Evolutionary conservation across 2,797 vertebrate species (phyloP).

Genomic region (Hemibagrus guttatus): DNA sequence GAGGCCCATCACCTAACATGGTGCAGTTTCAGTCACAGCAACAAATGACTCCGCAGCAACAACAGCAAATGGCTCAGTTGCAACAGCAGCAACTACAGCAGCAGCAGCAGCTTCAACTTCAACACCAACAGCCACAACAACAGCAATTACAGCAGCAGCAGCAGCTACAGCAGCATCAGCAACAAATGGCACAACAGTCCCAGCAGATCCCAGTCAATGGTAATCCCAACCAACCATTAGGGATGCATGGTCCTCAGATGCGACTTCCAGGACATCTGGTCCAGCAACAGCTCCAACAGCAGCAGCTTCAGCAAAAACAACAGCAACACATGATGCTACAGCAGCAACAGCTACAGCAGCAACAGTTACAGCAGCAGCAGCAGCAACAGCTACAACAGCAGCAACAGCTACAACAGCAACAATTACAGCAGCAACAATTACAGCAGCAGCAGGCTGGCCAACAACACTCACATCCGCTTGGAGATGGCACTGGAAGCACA

Average conservation of each 20-base stretch:
- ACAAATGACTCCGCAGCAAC: constrained; percentile 72
- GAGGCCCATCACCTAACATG: constrained; percentile 91
- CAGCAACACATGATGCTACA: constrained; percentile 77
- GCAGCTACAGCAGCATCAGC: constrained; percentile 76
- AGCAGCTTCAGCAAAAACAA: constrained; percentile 77
- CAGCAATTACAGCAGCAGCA: constrained; percentile 71
- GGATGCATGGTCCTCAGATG: constrained; percentile 91
- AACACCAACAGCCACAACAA: constrained; percentile 75
- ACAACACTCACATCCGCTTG: constrained; percentile 81
- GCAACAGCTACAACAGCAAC: constrained; percentile 75
- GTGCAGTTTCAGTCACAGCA: constrained; percentile 87
- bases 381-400: constrained; percentile 61
- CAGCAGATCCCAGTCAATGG: constrained; percentile 82
- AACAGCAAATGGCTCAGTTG: constrained; percentile 76
- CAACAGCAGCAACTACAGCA: constrained; percentile 72
- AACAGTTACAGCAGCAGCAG: constrained; percentile 75
- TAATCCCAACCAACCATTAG: constrained; percentile 88
- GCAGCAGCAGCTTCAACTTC: constrained; percentile 78
- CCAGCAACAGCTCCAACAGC: constrained; percentile 66
- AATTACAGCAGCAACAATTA: constrained; percentile 67
- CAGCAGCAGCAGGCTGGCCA: constrained; percentile 74
- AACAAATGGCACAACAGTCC: constrained; percentile 61
- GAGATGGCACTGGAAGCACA: constrained; percentile 75
- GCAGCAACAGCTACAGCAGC: constrained; percentile 72
- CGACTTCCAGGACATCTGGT: constrained; percentile 79